Conservation (phyloP, 2,113 vertebrate genomes). For the Malaclemys terrapin region DNA sequence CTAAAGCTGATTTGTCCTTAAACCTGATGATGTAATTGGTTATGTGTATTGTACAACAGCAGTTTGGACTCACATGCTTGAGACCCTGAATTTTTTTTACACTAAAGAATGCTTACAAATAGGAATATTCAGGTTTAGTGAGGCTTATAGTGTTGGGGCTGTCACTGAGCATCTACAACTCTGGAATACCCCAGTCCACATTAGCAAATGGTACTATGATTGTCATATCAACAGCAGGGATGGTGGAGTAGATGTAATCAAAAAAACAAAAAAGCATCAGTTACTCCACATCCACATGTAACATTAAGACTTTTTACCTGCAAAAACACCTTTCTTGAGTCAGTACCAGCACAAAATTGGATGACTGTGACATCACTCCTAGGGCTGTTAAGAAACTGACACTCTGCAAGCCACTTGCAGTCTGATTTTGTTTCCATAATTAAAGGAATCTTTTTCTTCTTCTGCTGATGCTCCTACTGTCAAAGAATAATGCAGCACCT, state of each 20-base stretch:
- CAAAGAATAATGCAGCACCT: conserved; percentile 94
- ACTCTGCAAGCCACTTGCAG: conserved; percentile 13
- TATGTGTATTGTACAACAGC: not conserved
- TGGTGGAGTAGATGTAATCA: conserved; percentile 29
- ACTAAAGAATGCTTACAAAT: fast-evolving
- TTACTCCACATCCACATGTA: conserved; percentile 58
- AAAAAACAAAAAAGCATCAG: conserved; percentile 54
- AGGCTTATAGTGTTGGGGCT: not conserved
- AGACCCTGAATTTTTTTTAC: fast-evolving
- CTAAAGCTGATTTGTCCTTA: conserved; percentile 53
- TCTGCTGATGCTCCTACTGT: conserved; percentile 68
- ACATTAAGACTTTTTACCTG: conserved; percentile 51
- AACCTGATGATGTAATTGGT: not conserved
- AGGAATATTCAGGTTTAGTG: not conserved
- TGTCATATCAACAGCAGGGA: conserved; percentile 48
- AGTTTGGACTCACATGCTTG: not conserved
- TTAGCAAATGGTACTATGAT: not conserved
- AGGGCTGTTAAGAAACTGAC: not conserved
- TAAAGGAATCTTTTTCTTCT: fast-evolving
- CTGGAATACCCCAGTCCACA: not conserved
- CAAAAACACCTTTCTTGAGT: conserved; percentile 20
- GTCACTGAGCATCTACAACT: not conserved
- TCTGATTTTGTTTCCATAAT: not conserved
- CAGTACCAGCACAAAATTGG: conserved; percentile 40
- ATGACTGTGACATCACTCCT: conserved; percentile 39